A percentile compares a stretch with the other conserved stretches of the same genome.
Conservation (phyloP, 1,140 invertebrate genomes). For the Augochlora pura region DNA sequence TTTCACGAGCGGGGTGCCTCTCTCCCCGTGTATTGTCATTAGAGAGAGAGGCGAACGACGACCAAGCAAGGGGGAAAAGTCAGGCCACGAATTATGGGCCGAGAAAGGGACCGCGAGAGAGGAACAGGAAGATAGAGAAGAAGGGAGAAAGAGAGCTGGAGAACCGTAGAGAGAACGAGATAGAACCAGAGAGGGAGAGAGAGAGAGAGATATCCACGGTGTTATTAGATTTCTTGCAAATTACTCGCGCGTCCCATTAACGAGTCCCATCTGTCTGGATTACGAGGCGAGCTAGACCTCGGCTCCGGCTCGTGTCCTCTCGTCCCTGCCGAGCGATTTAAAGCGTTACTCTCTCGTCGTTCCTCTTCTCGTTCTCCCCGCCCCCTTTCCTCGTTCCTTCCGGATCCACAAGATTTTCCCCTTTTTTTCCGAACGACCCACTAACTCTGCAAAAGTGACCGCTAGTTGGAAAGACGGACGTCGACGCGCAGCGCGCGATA, state of each 20-base stretch:
- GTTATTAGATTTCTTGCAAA: conserved; percentile 76
- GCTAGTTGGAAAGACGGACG: background rate
- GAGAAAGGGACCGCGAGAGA: conserved; percentile 8
- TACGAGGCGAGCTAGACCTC: conserved; percentile 59
- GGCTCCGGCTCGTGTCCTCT: conserved; percentile 36
- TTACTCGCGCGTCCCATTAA: conserved; percentile 74
- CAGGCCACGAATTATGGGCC: conserved; percentile 64
- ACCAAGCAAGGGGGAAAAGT: conserved; percentile 42
- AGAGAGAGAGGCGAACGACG: conserved; percentile 58
- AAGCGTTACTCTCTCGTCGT: conserved; percentile 35
- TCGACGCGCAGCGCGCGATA: too few relatives aligned
- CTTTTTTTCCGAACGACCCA: background rate
- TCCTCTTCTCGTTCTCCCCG: background rate
- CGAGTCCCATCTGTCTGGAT: conserved; percentile 74
- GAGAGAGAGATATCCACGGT: conserved; percentile 46
- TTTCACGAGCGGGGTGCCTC: conserved; percentile 62
- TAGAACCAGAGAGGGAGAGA: conserved; percentile 18
- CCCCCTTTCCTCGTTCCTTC: conserved; percentile 22
- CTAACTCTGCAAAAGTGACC: background rate
- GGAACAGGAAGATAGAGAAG: conserved; percentile 13
- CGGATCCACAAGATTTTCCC: background rate
- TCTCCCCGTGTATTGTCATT: conserved; percentile 69
- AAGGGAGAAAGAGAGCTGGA: background rate
- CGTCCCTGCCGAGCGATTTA: conserved; percentile 55
- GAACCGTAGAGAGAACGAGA: background rate